These are phyloP conservation scores for Urocolius indicus DNA, from an alignment of 2,113 vertebrate genomes.

Conservation along the genomic window DNA sequence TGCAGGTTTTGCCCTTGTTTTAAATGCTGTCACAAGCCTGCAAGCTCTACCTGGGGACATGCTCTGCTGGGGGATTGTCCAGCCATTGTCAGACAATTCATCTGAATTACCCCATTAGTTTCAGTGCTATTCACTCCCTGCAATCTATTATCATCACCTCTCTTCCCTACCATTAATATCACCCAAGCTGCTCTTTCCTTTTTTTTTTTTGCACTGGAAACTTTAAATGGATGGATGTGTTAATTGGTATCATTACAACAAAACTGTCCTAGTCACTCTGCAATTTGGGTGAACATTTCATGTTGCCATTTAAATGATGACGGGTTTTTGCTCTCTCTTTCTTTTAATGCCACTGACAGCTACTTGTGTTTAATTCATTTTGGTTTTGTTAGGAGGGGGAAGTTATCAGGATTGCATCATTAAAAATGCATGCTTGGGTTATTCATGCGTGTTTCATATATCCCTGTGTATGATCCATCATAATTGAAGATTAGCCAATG, in stretches of 20 bases:
- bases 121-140: background rate
- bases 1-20: background rate
- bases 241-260: constrained; percentile 78
- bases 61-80: background rate
- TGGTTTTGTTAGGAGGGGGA: constrained; percentile 65
- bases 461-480: constrained; percentile 63
- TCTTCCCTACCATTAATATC: constrained; percentile 19
- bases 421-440: constrained; percentile 62
- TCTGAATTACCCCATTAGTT: background rate
- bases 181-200: constrained; percentile 58
- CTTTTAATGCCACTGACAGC: constrained; percentile 40
- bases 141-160: background rate
- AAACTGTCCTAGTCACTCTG: constrained; percentile 68
- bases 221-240: constrained; percentile 73
- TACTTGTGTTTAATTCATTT: constrained; percentile 64
- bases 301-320: constrained; percentile 62
- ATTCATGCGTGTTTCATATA: constrained; percentile 58
- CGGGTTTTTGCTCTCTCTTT: background rate
- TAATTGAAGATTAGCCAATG: constrained; percentile 52
- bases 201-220: constrained; percentile 67
- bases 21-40: background rate
- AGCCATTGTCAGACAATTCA: background rate
- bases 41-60: background rate
- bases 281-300: constrained; percentile 47
- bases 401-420: constrained; percentile 29